A percentile compares a stretch with the other conserved stretches of the same genome.
Conservation (phyloP, 2,797 vertebrate genomes). For the Leuciscus waleckii region DNA sequence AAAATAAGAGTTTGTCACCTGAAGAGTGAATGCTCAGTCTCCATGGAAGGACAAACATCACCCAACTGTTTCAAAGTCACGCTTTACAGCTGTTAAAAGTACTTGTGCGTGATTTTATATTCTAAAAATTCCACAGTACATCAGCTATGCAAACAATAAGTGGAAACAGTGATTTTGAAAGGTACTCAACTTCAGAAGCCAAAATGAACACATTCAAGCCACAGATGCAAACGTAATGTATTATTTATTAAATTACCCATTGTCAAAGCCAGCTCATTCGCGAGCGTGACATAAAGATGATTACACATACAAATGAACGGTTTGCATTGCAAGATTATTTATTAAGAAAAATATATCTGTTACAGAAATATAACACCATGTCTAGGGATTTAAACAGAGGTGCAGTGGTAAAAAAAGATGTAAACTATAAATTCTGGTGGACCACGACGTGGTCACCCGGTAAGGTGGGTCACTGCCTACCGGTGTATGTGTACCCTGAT, state of each 20-base stretch:
- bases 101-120: not conserved
- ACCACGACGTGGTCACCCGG: no score
- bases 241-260: not conserved
- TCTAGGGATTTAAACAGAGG: no score
- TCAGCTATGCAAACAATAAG: conserved; percentile 3
- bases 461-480: no score
- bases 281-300: no score
- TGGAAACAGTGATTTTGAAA: not conserved
- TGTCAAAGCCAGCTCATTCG: no score
- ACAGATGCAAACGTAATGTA: not conserved
- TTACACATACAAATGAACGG: no score
- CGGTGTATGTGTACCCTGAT: no score
- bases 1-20: not conserved
- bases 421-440: no score
- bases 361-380: no score
- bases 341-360: no score
- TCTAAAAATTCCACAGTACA: not conserved
- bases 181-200: not conserved
- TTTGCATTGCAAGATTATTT: no score
- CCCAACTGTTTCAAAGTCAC: not conserved
- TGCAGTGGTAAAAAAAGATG: no score
- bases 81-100: not conserved
- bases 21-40: not conserved
- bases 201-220: not conserved
- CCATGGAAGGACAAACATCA: not conserved